A percentile compares a stretch with the other conserved stretches of the same genome.
Conservation (phyloP, 2,888 invertebrate species). For the Polyommatus iphigenia region DNA sequence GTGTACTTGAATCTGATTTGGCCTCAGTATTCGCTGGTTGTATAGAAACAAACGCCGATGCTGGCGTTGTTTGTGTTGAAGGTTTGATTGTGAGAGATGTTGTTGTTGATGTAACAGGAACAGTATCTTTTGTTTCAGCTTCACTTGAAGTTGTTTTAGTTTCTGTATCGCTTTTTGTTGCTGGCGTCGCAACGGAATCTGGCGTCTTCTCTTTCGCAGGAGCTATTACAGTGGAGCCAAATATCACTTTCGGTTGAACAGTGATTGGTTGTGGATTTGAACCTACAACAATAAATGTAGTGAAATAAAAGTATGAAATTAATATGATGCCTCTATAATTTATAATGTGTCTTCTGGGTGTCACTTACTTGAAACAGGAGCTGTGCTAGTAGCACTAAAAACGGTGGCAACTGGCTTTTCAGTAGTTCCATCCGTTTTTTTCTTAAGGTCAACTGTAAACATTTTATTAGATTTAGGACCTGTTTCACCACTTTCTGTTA, state of each 20-base stretch:
- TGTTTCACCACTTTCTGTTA: too few relatives aligned
- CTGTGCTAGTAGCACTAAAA: slow-evolving; percentile 43
- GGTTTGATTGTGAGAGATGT: slow-evolving; percentile 22
- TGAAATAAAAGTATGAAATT: background rate
- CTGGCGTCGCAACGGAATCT: slow-evolving; percentile 5
- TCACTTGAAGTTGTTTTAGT: slow-evolving; percentile 30
- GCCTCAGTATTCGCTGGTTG: slow-evolving; percentile 21
- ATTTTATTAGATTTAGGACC: background rate
- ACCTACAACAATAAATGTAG: slow-evolving; percentile 21
- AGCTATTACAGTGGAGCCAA: slow-evolving; percentile 4
- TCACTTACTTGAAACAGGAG: slow-evolving; percentile 39
- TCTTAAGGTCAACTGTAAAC: slow-evolving; percentile 42
- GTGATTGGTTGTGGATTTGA: slow-evolving; percentile 32
- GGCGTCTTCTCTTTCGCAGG: slow-evolving; percentile 1
- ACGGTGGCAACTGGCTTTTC: slow-evolving; percentile 39
- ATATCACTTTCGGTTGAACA: slow-evolving; percentile 7
- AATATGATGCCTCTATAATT: background rate
- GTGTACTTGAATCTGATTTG: slow-evolving; percentile 22
- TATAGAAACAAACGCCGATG: slow-evolving; percentile 20
- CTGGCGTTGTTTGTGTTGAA: slow-evolving; percentile 19
- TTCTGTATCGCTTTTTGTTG: slow-evolving; percentile 29
- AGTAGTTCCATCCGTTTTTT: slow-evolving; percentile 33
- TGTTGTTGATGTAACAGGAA: slow-evolving; percentile 15
- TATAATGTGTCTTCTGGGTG: background rate
- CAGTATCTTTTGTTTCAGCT: background rate